Evolutionary conservation across 2,888 invertebrate genomes (phyloP), one percentile per base, ranked within the genome.

Genomic region (Andrena camellia): DNA sequence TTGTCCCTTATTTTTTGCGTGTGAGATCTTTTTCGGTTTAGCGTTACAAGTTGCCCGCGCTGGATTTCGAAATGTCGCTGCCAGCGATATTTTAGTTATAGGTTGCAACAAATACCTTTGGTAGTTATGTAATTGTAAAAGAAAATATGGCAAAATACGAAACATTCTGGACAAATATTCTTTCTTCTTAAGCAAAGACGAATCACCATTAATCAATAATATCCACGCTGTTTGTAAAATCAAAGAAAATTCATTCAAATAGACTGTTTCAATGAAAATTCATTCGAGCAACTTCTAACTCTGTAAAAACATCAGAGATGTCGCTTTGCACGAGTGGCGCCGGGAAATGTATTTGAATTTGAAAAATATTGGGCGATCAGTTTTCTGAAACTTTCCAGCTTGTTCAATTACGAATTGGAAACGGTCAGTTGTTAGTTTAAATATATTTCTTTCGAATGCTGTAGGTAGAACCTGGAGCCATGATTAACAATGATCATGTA

Each of bases 401-500:
- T 64, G n/a, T 23, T 54, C 26, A 67, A 69, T 60, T 67, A 71
- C 20, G 42, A 80, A 86, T 8, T 67, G 50, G 52, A 78, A 83
- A 26, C 64, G 68, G 57, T 68, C 73, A 23, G 66, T 79, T 76
- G 71, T 88, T 86, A 86, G 74, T 87, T 87, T 72, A 89, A 90
- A 89, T 90, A 91, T 90, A 90, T 88, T 87, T 88, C 88, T 89
- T 86, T 84, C 81, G 81, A 89, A 86, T 90, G 88, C 90, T 92
- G 91, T 92, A 91, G 91, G 91, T 90, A 91, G 90, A 91, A 89
- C 86, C 86, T 17, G 91, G 87, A 92, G 91, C 88, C 89, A 91
- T 92, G 89, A 90, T 90, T 91, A 92, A 92, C 92, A 93, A 92
- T 90, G 88, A 91, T 88, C 89, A 88, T 90, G 88, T 90, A 89